phyloP scores from a whole-genome alignment of 2,888 invertebrate genomes.

The Tetragonisca angustula region DNA sequence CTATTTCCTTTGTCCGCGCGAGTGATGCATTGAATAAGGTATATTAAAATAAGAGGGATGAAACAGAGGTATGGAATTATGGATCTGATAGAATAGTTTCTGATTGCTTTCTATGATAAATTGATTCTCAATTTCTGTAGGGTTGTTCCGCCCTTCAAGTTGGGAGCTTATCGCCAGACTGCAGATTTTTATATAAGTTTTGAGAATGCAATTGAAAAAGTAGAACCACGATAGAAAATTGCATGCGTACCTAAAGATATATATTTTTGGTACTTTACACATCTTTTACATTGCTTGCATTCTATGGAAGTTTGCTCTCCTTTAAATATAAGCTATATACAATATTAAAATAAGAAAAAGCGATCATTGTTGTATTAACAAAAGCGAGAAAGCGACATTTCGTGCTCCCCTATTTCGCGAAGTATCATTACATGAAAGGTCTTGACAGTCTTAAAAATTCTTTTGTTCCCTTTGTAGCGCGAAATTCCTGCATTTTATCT shows the following conservation, averaged over 20 bases:
- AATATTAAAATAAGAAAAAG: not conserved
- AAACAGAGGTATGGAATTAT: not conserved
- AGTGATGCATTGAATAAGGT: slow-evolving; percentile 21
- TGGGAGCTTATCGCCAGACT: too few species aligned
- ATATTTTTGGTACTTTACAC: too few species aligned
- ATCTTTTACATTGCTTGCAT: too few species aligned
- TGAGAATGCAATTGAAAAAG: too few species aligned
- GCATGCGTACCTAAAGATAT: too few species aligned
- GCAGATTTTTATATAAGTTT: too few species aligned
- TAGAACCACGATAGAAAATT: too few species aligned
- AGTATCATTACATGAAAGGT: slow-evolving; percentile 2
- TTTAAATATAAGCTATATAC: too few species aligned
- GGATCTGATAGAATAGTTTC: too few species aligned
- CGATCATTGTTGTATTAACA: not conserved
- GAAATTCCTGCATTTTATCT: slow-evolving; percentile 10
- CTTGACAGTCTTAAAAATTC: slow-evolving; percentile 24
- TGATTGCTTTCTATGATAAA: not conserved
- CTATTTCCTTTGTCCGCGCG: slow-evolving; percentile 29
- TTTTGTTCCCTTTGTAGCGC: slow-evolving; percentile 27
- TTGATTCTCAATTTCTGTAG: not conserved
- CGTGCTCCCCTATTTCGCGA: not conserved
- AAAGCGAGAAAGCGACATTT: not conserved
- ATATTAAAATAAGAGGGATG: slow-evolving; percentile 22
- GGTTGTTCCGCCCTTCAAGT: not conserved
- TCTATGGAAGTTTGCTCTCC: too few species aligned